phyloP scores from a whole-genome alignment of 2,797 vertebrate genomes.

The Cynopterus sphinx region DNA sequence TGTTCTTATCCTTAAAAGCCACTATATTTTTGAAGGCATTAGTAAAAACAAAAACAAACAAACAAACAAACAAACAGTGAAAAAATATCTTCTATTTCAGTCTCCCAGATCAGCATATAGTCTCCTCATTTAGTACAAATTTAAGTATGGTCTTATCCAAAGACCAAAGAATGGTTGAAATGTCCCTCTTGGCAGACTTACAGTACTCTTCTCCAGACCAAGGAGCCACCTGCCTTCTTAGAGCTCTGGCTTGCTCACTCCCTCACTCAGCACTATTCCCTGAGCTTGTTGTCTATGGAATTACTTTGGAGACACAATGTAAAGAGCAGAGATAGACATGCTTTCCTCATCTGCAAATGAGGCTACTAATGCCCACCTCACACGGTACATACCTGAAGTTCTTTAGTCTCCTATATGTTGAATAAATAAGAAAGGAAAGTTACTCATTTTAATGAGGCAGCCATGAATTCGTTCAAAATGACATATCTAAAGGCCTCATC shows the following conservation, averaged over 20 bases:
- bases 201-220: neutral
- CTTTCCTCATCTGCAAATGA: neutral
- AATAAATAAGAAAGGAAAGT: neutral
- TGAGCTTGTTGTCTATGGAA: neutral
- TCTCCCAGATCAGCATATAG: neutral
- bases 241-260: neutral
- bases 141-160: neutral
- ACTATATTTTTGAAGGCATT: constrained; percentile 23
- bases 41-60: neutral
- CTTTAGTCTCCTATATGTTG: neutral
- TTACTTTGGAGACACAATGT: neutral
- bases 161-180: neutral
- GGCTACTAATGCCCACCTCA: neutral
- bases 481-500: neutral
- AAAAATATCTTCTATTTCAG: neutral
- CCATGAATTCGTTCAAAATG: neutral
- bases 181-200: neutral
- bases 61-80: neutral
- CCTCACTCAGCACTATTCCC: neutral
- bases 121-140: neutral
- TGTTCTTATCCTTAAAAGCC: constrained; percentile 39
- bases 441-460: neutral
- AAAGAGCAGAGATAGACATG: neutral
- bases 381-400: neutral
- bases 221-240: neutral